Conservation (phyloP, 1,140 invertebrate genomes). For the Aphidius ervi region DNA sequence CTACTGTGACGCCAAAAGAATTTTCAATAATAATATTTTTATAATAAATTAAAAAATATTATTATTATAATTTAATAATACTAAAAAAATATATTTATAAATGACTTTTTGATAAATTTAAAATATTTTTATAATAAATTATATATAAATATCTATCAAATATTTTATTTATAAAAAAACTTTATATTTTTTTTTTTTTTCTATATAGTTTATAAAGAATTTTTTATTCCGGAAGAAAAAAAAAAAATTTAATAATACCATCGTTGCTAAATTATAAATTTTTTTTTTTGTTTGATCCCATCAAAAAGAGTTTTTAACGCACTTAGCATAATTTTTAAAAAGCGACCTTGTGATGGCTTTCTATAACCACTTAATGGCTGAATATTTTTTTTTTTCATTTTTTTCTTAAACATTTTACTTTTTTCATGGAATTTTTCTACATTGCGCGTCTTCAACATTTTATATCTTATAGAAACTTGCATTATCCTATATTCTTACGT, state of each 20-base stretch:
- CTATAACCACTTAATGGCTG: neutral
- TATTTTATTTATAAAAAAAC: neutral
- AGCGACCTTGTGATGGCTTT: too few relatives aligned
- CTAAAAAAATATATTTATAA: too few relatives aligned
- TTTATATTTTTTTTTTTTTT: constrained; percentile 1
- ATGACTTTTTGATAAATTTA: neutral
- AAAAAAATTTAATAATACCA: too few relatives aligned
- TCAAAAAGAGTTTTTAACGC: too few relatives aligned
- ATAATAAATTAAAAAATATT: neutral
- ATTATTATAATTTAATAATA: neutral
- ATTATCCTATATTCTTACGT: too few relatives aligned
- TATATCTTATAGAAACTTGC: too few relatives aligned
- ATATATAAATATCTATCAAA: too few relatives aligned
- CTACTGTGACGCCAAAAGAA: neutral
- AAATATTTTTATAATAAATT: neutral
- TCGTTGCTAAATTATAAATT: too few relatives aligned
- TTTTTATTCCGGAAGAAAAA: too few relatives aligned
- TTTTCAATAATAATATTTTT: neutral
- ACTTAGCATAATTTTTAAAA: too few relatives aligned
- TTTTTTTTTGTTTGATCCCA: too few relatives aligned
- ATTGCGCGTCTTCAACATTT: too few relatives aligned
- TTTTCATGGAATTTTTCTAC: neutral
- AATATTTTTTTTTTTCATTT: neutral
- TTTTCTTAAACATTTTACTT: neutral
- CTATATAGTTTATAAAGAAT: neutral